Conservation (phyloP, 1,140 invertebrate genomes). For the Phthorimaea operculella region DNA sequence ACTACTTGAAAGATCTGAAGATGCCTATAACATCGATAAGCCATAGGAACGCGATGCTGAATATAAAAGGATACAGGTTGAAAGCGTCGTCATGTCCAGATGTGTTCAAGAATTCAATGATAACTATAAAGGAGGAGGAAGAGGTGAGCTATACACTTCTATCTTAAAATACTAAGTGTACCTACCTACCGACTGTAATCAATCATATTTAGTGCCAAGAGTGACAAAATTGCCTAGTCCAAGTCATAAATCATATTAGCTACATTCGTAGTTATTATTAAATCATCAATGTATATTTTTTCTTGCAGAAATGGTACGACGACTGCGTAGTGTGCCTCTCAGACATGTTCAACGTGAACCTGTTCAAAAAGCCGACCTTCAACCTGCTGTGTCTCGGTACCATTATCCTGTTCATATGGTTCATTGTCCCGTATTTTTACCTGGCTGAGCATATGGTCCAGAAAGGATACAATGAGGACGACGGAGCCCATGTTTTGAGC, state of each 20-base stretch:
- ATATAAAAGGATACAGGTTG: constrained; percentile 82
- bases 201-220: no score
- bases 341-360: constrained; percentile 82
- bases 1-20: constrained; percentile 80
- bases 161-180: no score
- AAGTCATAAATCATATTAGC: no score
- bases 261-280: no score
- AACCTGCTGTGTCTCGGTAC: constrained; percentile 85
- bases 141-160: constrained; percentile 67
- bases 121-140: constrained; percentile 81
- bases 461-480: constrained; percentile 74
- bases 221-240: no score
- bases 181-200: no score
- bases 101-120: constrained; percentile 91
- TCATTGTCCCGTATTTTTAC: constrained; percentile 92
- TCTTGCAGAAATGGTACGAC: constrained; percentile 78
- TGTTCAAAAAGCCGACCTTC: constrained; percentile 84
- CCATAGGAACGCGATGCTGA: constrained; percentile 84
- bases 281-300: neutral
- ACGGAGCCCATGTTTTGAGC: constrained; percentile 81
- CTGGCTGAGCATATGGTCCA: constrained; percentile 78
- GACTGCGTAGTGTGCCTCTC: constrained; percentile 77
- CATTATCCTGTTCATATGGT: constrained; percentile 88
- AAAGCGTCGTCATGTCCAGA: constrained; percentile 90
- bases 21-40: constrained; percentile 84